Base-by-base conservation (phyloP, 2,888 invertebrate species). In the Himalopsyche tibetana region DNA sequence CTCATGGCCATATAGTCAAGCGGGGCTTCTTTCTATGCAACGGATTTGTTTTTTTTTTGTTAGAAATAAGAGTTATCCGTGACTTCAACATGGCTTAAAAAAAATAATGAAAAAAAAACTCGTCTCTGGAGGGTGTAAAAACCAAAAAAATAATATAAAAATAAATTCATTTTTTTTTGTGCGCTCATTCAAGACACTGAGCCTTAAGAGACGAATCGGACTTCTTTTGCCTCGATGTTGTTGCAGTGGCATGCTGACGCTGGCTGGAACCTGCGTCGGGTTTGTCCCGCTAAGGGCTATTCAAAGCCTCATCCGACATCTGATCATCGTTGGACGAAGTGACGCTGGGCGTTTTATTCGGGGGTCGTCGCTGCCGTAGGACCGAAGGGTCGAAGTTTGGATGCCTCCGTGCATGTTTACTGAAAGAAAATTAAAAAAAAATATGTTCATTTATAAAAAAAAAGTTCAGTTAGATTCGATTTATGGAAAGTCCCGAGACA, bases 401-500 rank as follows among this genome's bases (percentile, higher is more conserved):
- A 90, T 95, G 95, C 87, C 95, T 91, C 84, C 94, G 90, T 8
- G 94, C 94, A 90, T 95, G 95, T 91, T 95, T 95, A 90, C 94
- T 94, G 92, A 45, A 92, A 74, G 1, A 36, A 92, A 87, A 40
- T 85, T 69, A 56, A 84, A 81, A n/a, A 38, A 84, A 42, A 8
- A 42, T 8, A 42, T 8, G 11, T 8, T 8, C 28, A 74, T 74
- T 74, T 8, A 36, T 36, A 28, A 28, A 28, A 28, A 28, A 28
- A 28, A 28, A 28, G 2, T 28, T 28, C 28, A 28, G 28, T 28
- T 28, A 28, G 0, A 28, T 28, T 28, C 28, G 28, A 28, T 28
- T 28, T 28, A 28, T 28, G 2, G 28, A 28, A 28, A 28, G 28
- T 28, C 28, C 28, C 28, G 28, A 28, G 28, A 28, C 28, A 28